phyloP scores from a whole-genome alignment of 1,140 invertebrate genomes.

The Pseudomyrmex pallidus region DNA sequence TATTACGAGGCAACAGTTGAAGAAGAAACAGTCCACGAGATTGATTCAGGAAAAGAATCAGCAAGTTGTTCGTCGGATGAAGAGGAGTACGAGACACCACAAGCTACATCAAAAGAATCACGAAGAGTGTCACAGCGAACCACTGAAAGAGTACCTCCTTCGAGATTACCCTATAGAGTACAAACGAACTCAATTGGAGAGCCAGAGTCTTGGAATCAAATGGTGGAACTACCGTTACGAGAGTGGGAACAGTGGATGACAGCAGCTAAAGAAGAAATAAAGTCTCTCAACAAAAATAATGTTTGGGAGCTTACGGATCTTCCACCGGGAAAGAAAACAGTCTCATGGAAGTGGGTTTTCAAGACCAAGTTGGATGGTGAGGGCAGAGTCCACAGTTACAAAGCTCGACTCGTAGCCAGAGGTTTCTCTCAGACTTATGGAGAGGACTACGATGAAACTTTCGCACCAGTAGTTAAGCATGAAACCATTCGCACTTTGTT shows the following conservation, averaged over 20 bases:
- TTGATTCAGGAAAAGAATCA: no score
- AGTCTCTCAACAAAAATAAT: constrained; percentile 35
- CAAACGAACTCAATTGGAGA: not conserved
- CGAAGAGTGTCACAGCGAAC: no score
- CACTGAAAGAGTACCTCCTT: no score
- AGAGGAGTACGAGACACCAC: no score
- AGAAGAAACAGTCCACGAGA: no score
- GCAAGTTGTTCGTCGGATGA: no score
- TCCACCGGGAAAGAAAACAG: constrained; percentile 58
- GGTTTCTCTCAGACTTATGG: constrained; percentile 80
- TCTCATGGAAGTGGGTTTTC: constrained; percentile 81
- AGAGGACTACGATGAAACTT: constrained; percentile 80
- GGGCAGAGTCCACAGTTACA: constrained; percentile 73
- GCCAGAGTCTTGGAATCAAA: not conserved
- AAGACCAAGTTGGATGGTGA: constrained; percentile 76
- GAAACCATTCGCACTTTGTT: not conserved
- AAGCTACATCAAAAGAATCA: no score
- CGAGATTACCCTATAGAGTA: no score
- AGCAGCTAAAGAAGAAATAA: constrained; percentile 57
- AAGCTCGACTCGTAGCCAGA: constrained; percentile 83
- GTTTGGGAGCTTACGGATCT: constrained; percentile 73
- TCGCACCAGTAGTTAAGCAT: constrained; percentile 36
- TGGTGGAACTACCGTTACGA: not conserved
- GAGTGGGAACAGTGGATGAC: not conserved
- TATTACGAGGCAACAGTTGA: no score